Evolutionary conservation across 2,113 vertebrate genomes (phyloP), one percentile per base, ranked within the genome.

Genomic region (Notothenia rossii): DNA sequence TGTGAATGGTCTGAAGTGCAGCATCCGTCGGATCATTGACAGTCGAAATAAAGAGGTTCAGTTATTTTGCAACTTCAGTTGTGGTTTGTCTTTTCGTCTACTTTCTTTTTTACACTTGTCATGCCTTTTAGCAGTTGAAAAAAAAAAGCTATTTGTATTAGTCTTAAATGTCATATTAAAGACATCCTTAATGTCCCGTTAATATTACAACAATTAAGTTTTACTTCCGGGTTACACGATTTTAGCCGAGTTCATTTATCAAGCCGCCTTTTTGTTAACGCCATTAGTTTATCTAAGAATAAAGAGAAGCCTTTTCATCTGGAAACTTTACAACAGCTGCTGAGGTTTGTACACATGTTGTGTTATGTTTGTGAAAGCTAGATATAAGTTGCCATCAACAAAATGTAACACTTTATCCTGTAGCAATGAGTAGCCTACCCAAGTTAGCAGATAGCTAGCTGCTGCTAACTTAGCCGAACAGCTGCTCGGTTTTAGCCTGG

Each of bases 21-120:
- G 88, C 91, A 89, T 90, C 76, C 62, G 65, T 87, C 83, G 76
- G 86, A 86, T 90, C 81, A 82, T 86, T 88, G 90, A 90, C 86
- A 90, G 91, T 92, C 86, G 85, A 90, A 94, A 94, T 93, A 94
- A 93, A 94, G 78, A 93, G 88, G 89, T 91, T 92, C 81, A 88
- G 81, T 93, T 93, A 86, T 93, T 94, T 92, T 93, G 90, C 90
- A 92, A 86, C 66, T 86, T 75, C 53, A 90, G 40, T 85, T 54
- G 81, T 89, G 77, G 48, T 62, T 64, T 92, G 56, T 88, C 17
- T 77, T 55, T 82, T 4, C 83, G 66, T 85, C 7, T 40, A 1
- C 22, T 63, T 25, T 12, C 8, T 58, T 58, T 9, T 0, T 33
- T 15, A 14, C 12, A 12, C 7, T 0, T 10, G 1, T 15, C 0